A percentile compares a stretch with the other conserved stretches of the same genome.
phyloP scores from a whole-genome alignment of 2,797 vertebrate species.

The Chrosomus eos region DNA sequence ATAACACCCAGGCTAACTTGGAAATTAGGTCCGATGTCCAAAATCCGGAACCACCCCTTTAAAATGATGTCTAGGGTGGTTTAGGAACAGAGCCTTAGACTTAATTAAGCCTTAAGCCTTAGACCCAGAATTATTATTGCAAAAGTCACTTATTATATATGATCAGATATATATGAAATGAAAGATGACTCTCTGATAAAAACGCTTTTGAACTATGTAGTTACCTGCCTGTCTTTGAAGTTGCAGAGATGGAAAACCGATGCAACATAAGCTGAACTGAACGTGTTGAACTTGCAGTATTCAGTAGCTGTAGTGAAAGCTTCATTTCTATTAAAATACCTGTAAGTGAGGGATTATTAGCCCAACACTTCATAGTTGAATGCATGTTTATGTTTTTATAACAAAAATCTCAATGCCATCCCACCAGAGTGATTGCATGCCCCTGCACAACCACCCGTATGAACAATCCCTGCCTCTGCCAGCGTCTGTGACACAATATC shows the following conservation, averaged over 20 bases:
- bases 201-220: not conserved
- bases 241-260: not conserved
- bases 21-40: no score
- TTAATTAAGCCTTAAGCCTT: no score
- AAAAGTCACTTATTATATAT: not conserved
- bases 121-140: not conserved
- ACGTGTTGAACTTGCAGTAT: not conserved
- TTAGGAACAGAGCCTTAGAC: not conserved
- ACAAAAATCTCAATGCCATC: slow-evolving; percentile 10
- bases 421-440: not conserved
- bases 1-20: no score
- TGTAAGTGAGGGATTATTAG: not conserved
- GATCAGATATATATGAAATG: not conserved
- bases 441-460: not conserved
- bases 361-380: not conserved
- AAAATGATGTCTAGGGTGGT: not conserved
- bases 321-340: not conserved
- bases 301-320: not conserved
- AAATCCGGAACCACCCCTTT: no score
- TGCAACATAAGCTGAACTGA: not conserved
- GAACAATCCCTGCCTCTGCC: not conserved
- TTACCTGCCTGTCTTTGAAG: slow-evolving; percentile 3
- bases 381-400: not conserved
- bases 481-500: not conserved
- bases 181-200: slow-evolving; percentile 8